A percentile compares a stretch with the other conserved stretches of the same genome.
Conservation (phyloP, 2,113 vertebrate species). For the Callithrix jacchus region DNA sequence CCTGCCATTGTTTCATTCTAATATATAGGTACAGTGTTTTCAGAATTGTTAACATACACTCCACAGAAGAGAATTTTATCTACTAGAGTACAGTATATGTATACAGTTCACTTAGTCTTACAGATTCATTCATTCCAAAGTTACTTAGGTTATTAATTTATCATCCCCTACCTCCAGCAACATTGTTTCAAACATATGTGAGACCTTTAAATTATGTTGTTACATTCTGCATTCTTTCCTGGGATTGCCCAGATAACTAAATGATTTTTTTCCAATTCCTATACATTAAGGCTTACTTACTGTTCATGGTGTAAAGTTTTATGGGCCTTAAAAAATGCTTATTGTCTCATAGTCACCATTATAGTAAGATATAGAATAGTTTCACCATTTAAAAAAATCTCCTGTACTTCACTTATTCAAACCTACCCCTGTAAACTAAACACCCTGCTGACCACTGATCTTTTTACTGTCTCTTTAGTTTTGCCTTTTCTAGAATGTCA, state of each 20-base stretch:
- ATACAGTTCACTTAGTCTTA: neutral
- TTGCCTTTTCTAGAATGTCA: neutral
- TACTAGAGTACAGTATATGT: neutral
- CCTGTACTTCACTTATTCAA: neutral
- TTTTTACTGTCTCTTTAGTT: neutral
- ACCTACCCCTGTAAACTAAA: neutral
- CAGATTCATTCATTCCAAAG: neutral
- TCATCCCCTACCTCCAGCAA: neutral
- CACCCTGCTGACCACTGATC: neutral
- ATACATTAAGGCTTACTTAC: neutral
- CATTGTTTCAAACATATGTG: neutral
- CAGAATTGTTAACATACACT: neutral
- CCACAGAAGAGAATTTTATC: neutral
- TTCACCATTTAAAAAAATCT: neutral
- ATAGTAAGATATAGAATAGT: neutral
- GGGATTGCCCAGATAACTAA: neutral
- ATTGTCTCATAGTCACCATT: neutral
- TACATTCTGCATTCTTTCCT: neutral
- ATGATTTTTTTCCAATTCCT: neutral
- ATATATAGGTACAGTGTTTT: neutral
- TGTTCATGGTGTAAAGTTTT: neutral
- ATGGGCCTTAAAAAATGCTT: neutral
- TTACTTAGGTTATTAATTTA: neutral
- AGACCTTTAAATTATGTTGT: neutral
- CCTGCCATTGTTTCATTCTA: neutral